Evolutionary conservation across 2,797 vertebrate species (phyloP), one percentile per base, ranked within the genome.

Genomic region (Leptoclinus maculatus): DNA sequence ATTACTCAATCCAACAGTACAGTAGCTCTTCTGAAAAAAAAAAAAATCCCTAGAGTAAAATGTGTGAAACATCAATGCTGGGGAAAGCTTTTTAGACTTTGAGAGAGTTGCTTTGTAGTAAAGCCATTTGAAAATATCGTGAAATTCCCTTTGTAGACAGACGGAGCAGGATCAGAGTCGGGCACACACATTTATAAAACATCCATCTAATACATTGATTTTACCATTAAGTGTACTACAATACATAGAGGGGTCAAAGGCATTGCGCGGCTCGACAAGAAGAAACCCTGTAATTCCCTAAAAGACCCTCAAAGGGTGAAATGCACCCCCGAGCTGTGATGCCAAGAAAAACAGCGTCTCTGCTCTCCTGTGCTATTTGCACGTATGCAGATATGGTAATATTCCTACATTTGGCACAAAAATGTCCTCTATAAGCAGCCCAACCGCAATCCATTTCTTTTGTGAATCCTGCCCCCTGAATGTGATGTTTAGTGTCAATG

Each of bases 61-160:
- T 41, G 21, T 79, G 66, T 74, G 70, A 83, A 76, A 76, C 41
- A 81, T 78, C 73, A 75, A 56, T 57, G 59, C 62, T 5, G n/a
- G 34, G 34, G n/a, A 71, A 71, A 78, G 34, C 47, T 21, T 74
- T 76, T 83, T 16, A 68, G 23, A 41, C 49, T 74, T 19, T 49
- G 27, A 29, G 8, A 83, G 32, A 74, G 38, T 56, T 29, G 29
- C 68, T 83, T 82, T 88, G 76, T 83, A 74, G 66, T 68, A 16
- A 27, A 67, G 70, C 36, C 67, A 66, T 73, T 65, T 79, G 47
- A 82, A 82, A 79, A 80, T 23, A 38, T 23, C 16, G 36, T 23
- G 12, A 65, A 59, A 68, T 58, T 68, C 60, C 34, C 49, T 76
- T 13, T 74, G 36, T 57, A 43, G 62, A 43, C 10, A 70, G 12